Percentiles rank a stretch among this genome's conserved stretches.
These are phyloP conservation scores for Oeneis ivallda DNA, from an alignment of 2,888 invertebrate species.

Conservation along the genomic window DNA sequence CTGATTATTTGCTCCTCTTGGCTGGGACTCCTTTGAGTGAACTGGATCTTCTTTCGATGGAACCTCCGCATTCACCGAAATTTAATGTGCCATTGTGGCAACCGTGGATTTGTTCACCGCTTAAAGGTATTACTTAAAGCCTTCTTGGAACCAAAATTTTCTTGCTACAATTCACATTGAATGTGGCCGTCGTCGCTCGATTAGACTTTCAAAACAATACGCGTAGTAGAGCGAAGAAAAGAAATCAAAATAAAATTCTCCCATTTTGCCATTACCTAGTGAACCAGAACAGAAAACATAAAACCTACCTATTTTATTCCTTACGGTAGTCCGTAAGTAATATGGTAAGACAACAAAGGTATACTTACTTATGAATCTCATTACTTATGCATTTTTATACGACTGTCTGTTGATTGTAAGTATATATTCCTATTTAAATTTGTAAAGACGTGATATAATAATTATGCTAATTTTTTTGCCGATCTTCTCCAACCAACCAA, in stretches of 20 bases:
- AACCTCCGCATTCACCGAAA: constrained; percentile 77
- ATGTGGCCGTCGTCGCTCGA: neutral
- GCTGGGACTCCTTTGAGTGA: constrained; percentile 66
- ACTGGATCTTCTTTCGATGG: constrained; percentile 67
- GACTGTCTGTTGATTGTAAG: too few species aligned
- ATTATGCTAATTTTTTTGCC: too few species aligned
- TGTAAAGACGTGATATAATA: too few species aligned
- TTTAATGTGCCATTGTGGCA: constrained; percentile 78
- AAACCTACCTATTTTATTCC: too few species aligned
- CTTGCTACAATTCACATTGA: neutral
- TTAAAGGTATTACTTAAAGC: constrained; percentile 59
- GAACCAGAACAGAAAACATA: neutral
- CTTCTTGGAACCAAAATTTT: neutral
- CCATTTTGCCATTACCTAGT: neutral
- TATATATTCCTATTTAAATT: too few species aligned
- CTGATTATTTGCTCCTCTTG: constrained; percentile 70
- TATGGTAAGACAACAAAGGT: too few species aligned
- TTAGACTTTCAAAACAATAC: constrained; percentile 1
- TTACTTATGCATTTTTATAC: too few species aligned
- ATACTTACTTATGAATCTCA: too few species aligned
- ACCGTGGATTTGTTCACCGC: constrained; percentile 71
- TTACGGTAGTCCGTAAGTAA: too few species aligned
- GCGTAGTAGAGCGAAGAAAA: neutral
- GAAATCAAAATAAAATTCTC: neutral
- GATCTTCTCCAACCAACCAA: too few species aligned